Evolutionary conservation across 2,113 vertebrate species (phyloP), one percentile per base, ranked within the genome.

Genomic region (Microtus montanus): DNA sequence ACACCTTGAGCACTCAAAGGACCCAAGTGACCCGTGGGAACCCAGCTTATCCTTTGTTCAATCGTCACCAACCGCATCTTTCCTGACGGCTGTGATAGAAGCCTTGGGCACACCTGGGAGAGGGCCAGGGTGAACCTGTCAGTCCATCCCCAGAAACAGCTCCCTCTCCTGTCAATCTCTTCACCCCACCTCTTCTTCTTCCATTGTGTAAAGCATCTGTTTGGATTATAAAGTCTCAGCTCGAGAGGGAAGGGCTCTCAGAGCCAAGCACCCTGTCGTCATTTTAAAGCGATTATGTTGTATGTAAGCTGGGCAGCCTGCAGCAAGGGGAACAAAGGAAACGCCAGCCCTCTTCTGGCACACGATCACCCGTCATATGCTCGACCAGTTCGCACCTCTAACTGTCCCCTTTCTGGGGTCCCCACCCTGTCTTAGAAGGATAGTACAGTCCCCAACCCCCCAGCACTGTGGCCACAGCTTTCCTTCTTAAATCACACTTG

Each of bases 291-390:
- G 66, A 64, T 68, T 20, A 41, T 52, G 52, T 10, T 63, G 63
- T 8, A 5, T 12, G 5, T 7, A 3, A 44, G 61, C 47, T 44
- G 38, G 86, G 20, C 63, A 28, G 73, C 74, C 47, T 8, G 4
- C 47, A 7, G 35, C 3, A 2, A 28, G 19, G 44, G 79, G 73
- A 33, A 4, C 38, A 1, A 33, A 63, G 30, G 4, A 83, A 33
- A n/a, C 0, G 7, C 71, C 4, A 61, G 24, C 41, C 44, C 74
- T 26, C 64, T 2, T 5, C 41, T 9, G 0, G 0, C 1, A 6
- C 35, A 83, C 85, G 41, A 7, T n/a, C 5, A 20, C 82, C 73
- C 5, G 2, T 84, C 64, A 4, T 33, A 14, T 10, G 4, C 28
- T 78, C 86, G 3, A 0, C 44, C 77, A 74, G 92, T 52, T 44